Base-by-base conservation (phyloP, 2,113 vertebrate species). In the Aramus guarauna region DNA sequence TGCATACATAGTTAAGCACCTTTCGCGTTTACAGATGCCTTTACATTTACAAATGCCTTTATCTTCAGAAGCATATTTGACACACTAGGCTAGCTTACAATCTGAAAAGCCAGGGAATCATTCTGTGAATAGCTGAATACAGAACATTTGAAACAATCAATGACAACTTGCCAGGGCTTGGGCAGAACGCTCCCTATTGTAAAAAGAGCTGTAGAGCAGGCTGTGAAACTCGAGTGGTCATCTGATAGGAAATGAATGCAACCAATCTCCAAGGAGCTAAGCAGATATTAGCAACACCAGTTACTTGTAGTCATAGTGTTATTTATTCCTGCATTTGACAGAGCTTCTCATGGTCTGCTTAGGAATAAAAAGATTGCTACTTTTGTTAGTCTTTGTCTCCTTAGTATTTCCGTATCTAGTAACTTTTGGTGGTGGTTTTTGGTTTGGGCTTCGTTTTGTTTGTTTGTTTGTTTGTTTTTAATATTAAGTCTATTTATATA, bases 11-110 rank as follows among this genome's bases (percentile, higher is more conserved):
- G 91, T 75, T 85, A 95, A 95, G 74, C 64, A 96, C 85, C 81
- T 97, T 96, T 84, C 7, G 6, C 16, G 0, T 94, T 96, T 96
- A 95, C 84, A 94, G 83, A 92, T 95, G 91, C 91, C 73, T 96
- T 95, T 96, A 94, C 91, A 69, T 95, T 92, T 94, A 94, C 76
- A 97, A 94, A 96, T 84, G 80, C 91, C 88, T 97, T 96, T 97
- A 95, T 97, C 96, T 96, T 92, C 92, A 95, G 80, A 89, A 94
- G 83, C 88, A 90, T 96, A 97, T 96, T 96, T 96, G 96, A 96
- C 94, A 94, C 88, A 95, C 62, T 74, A 95, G 85, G 80, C 88
- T 90, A 78, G 84, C 89, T 97, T 96, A 82, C 58, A 23, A 69
- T 71, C 41, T 96, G 88, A 96, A 96, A 96, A 97, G 89, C 74